A percentile compares a stretch with the other conserved stretches of the same genome.
These are phyloP conservation scores for Heliangelus exortis DNA, from an alignment of 2,797 vertebrate genomes.

Conservation along the genomic window DNA sequence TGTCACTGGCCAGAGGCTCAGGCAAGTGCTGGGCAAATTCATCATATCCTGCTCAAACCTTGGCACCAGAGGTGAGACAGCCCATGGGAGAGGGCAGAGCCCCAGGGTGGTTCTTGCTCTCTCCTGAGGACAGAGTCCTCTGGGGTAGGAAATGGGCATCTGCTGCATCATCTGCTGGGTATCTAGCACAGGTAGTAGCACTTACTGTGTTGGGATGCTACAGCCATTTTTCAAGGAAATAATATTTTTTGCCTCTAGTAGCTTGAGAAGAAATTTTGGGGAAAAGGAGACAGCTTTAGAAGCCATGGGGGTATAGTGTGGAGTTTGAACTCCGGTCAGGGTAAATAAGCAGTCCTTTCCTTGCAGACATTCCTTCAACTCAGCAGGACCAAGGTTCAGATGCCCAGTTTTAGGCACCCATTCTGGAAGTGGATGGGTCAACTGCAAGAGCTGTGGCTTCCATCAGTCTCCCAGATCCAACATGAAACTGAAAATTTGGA, in stretches of 20 bases:
- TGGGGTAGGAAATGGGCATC: background rate
- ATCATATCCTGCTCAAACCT: background rate
- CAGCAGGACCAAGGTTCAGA: background rate
- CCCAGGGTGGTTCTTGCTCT: background rate
- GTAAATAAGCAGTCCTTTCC: background rate
- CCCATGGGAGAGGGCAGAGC: background rate
- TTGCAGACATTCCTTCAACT: background rate
- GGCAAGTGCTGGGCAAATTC: background rate
- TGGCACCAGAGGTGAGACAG: background rate
- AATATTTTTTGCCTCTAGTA: background rate
- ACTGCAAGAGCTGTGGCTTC: background rate
- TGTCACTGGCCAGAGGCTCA: background rate
- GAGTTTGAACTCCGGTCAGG: background rate
- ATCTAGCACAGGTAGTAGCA: too few species aligned
- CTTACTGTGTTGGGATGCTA: background rate
- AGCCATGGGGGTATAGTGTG: background rate
- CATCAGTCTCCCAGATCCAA: background rate
- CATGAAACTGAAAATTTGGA: background rate
- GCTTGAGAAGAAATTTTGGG: background rate
- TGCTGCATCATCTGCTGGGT: background rate
- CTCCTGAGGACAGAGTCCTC: background rate
- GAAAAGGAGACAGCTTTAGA: background rate
- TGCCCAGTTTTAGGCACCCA: rapidly evolving
- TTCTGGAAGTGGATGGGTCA: background rate
- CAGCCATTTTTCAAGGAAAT: background rate